Conservation (phyloP, 2,113 vertebrate species). For the Rallus limicola region DNA sequence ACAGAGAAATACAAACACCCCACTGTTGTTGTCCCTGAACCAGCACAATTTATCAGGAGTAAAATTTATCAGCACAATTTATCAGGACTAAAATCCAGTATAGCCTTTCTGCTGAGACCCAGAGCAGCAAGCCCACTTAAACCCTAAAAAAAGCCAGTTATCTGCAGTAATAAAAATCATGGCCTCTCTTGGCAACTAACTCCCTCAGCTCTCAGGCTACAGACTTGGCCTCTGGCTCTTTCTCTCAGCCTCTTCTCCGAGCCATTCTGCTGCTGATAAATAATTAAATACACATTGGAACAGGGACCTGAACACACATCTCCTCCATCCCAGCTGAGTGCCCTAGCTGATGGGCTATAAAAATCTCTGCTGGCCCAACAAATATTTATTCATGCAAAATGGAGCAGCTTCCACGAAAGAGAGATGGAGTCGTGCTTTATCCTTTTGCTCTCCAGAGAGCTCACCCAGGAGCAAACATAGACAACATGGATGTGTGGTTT, state of each 20-base stretch:
- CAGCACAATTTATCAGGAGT: background rate
- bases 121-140: background rate
- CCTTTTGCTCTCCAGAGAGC: background rate
- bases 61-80: background rate
- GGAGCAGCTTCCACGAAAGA: background rate
- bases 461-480: background rate
- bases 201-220: background rate
- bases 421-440: rapidly evolving
- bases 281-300: background rate
- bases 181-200: background rate
- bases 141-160: background rate
- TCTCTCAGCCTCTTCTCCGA: background rate
- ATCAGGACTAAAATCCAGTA: background rate
- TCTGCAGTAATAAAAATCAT: background rate
- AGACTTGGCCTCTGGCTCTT: slow-evolving; percentile 33
- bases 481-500: background rate
- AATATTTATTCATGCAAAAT: slow-evolving; percentile 48
- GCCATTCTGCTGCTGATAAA: slow-evolving; percentile 46
- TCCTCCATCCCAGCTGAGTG: slow-evolving; percentile 14
- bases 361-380: slow-evolving; percentile 47
- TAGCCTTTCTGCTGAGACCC: background rate
- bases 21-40: rapidly evolving
- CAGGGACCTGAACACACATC: background rate
- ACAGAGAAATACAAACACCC: background rate
- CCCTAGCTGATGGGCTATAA: slow-evolving; percentile 30